phyloP scores from a whole-genome alignment of 2,797 vertebrate species.

The Garrulus glandarius region DNA sequence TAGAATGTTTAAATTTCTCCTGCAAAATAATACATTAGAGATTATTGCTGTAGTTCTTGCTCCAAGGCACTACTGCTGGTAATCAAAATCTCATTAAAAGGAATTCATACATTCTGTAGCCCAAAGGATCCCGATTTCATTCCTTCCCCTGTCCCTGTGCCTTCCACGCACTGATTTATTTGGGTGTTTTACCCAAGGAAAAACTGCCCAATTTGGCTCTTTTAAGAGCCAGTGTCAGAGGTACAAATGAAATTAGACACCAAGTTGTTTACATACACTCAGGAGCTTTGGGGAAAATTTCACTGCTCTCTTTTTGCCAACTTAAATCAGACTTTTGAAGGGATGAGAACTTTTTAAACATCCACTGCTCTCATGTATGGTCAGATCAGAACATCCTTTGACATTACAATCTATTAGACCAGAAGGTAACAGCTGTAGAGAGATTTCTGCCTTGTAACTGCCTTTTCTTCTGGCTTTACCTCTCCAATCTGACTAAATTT shows the following conservation, averaged over 20 bases:
- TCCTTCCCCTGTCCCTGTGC: neutral
- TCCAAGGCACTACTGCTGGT: constrained; percentile 32
- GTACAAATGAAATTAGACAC: neutral
- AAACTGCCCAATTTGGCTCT: neutral
- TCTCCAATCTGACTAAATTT: neutral
- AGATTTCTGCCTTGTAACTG: neutral
- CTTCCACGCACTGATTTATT: neutral
- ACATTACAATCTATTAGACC: neutral
- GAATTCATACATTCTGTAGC: constrained; percentile 45
- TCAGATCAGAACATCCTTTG: neutral
- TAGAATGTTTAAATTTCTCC: constrained; percentile 34
- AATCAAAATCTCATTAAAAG: constrained; percentile 66
- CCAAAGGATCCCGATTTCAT: neutral
- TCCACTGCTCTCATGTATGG: neutral
- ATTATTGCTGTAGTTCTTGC: constrained; percentile 29
- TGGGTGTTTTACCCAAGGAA: neutral
- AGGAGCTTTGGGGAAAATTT: neutral
- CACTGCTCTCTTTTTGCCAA: neutral
- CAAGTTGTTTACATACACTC: neutral
- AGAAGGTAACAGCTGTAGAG: neutral
- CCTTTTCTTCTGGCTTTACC: neutral
- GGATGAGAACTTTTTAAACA: neutral
- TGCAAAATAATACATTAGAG: constrained; percentile 36
- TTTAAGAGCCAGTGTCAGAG: neutral
- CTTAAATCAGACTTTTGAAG: neutral